Percentiles rank a stretch among this genome's conserved stretches.
These are phyloP conservation scores for Pagetopsis macropterus DNA, from an alignment of 2,797 vertebrate genomes.

Conservation along the genomic window DNA sequence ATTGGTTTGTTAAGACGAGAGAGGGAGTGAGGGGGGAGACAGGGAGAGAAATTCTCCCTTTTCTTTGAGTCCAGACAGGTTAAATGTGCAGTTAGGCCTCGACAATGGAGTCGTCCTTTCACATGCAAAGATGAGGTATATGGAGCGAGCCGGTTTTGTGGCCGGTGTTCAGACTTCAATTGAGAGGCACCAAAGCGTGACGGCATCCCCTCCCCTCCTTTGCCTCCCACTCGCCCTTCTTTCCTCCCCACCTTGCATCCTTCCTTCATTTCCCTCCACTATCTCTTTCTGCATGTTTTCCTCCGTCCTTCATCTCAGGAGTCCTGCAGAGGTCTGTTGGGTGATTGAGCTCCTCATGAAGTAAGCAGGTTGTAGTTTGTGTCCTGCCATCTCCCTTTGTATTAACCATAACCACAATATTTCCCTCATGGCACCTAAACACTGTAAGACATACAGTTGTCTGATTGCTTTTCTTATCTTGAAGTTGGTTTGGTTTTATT, in stretches of 20 bases:
- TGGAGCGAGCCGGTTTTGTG: conserved; percentile 78
- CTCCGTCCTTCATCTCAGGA: conserved; percentile 31
- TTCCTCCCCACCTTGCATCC: conserved; percentile 17
- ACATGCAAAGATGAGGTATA: conserved; percentile 82
- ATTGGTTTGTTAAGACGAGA: conserved; percentile 79
- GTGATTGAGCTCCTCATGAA: background rate
- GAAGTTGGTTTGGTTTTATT: too few relatives aligned
- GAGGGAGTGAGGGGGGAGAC: conserved; percentile 56
- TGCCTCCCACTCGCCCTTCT: conserved; percentile 47
- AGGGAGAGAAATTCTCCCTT: conserved; percentile 55
- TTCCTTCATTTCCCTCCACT: conserved; percentile 27
- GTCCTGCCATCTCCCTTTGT: background rate
- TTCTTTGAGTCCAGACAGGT: conserved; percentile 82
- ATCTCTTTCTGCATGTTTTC: conserved; percentile 11
- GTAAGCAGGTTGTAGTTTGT: background rate
- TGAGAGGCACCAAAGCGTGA: conserved; percentile 82
- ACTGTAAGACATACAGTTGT: too few relatives aligned
- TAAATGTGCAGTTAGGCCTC: conserved; percentile 83
- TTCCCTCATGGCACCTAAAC: too few relatives aligned
- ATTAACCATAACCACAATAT: background rate
- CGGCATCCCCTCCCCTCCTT: conserved; percentile 54
- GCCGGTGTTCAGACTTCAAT: conserved; percentile 74
- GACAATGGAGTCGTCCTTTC: conserved; percentile 79
- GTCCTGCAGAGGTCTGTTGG: fast-evolving
- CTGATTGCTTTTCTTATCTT: too few relatives aligned